Conservation (phyloP, 2,888 invertebrate species). For the Cerceris rybyensis region DNA sequence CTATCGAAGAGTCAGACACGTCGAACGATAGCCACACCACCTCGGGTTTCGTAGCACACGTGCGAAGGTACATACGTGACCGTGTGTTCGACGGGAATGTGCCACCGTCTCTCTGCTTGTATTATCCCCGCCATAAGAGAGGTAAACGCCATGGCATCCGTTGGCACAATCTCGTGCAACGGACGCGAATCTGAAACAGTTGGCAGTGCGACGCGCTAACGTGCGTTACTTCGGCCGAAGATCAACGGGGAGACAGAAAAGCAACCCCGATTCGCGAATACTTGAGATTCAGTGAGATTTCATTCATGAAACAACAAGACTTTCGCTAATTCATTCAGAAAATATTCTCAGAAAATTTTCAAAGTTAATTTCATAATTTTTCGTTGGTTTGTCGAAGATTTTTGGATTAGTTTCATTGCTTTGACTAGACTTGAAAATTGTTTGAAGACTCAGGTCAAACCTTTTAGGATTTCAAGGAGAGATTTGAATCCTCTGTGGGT, state of each 20-base stretch:
- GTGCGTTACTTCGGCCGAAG: constrained; percentile 51
- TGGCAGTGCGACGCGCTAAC: constrained; percentile 65
- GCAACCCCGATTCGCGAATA: neutral
- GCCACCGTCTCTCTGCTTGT: constrained; percentile 43
- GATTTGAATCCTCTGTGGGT: too few species aligned
- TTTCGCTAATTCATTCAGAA: too few species aligned
- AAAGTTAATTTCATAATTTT: neutral
- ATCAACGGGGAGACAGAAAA: constrained; percentile 17
- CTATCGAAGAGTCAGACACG: too few species aligned
- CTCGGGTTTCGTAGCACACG: constrained; percentile 27
- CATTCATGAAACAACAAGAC: too few species aligned
- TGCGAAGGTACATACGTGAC: constrained; percentile 20
- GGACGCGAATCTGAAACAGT: constrained; percentile 73
- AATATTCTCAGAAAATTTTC: neutral
- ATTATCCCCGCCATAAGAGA: constrained; percentile 73
- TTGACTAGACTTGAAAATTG: too few species aligned
- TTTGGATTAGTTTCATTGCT: too few species aligned
- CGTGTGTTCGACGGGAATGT: constrained; percentile 35
- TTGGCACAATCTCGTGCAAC: constrained; percentile 70
- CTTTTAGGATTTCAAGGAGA: too few species aligned
- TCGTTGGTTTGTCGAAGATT: neutral
- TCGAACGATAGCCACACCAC: neutral
- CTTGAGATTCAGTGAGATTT: neutral
- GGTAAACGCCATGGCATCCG: constrained; percentile 74
- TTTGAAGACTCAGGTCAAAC: too few species aligned